Base-by-base conservation (phyloP, 2,113 vertebrate genomes). In the Phylloscopus trochilus region DNA sequence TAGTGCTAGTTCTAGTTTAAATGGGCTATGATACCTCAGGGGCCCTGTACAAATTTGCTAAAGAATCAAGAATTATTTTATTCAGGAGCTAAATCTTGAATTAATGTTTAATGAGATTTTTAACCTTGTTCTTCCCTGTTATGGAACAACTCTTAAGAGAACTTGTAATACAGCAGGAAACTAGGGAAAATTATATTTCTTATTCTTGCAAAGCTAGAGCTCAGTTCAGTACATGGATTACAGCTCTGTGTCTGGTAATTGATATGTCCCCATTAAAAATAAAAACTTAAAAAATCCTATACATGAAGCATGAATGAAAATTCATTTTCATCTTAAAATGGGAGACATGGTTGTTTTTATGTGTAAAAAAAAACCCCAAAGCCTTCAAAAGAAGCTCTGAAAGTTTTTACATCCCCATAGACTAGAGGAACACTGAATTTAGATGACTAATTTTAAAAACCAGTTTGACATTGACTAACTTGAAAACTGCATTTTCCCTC, bases 51-150 rank as follows among this genome's bases (percentile, higher is more conserved):
- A 90, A 92, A 83, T 91, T 77, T 77, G 15, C 39, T 88, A 83
- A 72, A 77, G 51, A 87, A 70, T 83, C 19, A 91, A 74, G 39
- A 94, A 70, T 66, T 88, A 69, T 87, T 95, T 96, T 89, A 84
- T 94, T 95, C 78, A 69, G 72, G 30, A 94, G 15, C 51, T 90
- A 89, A 92, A 73, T 62, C 75, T 85, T 88, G 31, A 84, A 91
- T 94, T 95, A 91, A 85, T 83, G 2, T 90, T 94, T 95, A 91
- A 95, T 94, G 67, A 90, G 70, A 90, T 91, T 77, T 85, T 95
- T 94, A 92, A 90, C 72, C 81, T 95, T 94, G n/a, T 77, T 92
- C 46, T 83, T 83, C 28, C 12, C 5, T 52, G 18, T 70, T 91
- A 44, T 22, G 35, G 31, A 85, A 56, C 9, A 77, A 23, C 17